Evolutionary conservation across 2,797 vertebrate genomes (phyloP).

Genomic region (Propithecus perrieri): DNA sequence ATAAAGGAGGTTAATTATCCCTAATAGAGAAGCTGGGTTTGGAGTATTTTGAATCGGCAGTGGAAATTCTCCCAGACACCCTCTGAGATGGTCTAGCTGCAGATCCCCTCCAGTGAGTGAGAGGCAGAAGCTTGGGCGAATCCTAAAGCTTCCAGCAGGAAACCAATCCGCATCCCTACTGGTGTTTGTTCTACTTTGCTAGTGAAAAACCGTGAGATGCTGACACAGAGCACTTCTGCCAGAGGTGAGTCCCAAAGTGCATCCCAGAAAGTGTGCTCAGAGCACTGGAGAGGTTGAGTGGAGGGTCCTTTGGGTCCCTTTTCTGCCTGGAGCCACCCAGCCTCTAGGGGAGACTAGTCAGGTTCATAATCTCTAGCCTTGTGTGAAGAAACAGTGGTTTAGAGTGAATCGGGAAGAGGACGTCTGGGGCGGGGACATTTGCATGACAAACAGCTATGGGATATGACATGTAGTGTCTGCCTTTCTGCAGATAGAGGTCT

Average conservation of each 20-base stretch:
- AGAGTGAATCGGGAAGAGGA: background rate
- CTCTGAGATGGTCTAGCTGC: background rate
- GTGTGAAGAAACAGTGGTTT: background rate
- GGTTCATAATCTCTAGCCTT: background rate
- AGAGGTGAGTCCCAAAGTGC: accelerated
- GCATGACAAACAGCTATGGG: accelerated
- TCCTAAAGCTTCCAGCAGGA: background rate
- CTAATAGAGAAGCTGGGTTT: background rate
- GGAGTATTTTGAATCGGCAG: background rate
- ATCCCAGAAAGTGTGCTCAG: background rate
- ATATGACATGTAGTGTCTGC: background rate
- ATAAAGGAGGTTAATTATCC: background rate
- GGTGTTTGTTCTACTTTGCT: background rate
- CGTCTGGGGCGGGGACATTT: accelerated
- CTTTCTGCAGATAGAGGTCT: background rate
- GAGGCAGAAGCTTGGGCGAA: background rate
- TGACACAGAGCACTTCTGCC: accelerated
- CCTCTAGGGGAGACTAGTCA: background rate
- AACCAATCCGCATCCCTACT: background rate
- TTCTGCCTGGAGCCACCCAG: background rate
- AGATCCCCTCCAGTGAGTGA: background rate
- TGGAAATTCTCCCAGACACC: background rate
- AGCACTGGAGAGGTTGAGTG: accelerated
- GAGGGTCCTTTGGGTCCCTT: background rate
- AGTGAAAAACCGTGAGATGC: accelerated